These are phyloP conservation scores for Corythornis cristatus DNA, from an alignment of 2,113 vertebrate genomes.

Conservation along the genomic window DNA sequence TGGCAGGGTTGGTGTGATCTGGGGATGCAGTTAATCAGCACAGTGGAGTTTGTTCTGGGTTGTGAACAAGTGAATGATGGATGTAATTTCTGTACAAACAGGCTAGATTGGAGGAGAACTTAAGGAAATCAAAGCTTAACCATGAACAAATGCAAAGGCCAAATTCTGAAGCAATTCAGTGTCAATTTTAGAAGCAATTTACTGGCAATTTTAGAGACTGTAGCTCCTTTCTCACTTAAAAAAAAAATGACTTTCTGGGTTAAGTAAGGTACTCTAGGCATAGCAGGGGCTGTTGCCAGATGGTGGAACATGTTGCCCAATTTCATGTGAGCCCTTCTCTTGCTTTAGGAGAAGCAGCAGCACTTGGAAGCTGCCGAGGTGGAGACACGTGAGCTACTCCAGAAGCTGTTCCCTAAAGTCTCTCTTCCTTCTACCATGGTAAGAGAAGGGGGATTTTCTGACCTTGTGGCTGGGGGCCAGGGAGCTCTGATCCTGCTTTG, in stretches of 20 bases:
- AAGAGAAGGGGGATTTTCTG: slow-evolving; percentile 31
- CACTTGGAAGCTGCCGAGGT: slow-evolving; percentile 81
- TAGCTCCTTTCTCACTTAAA: background rate
- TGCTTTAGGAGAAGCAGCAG: slow-evolving; percentile 86
- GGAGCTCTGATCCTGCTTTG: background rate
- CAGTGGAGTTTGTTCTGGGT: background rate
- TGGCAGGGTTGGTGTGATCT: background rate
- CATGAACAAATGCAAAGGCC: background rate
- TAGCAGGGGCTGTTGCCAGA: background rate
- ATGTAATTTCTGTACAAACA: background rate
- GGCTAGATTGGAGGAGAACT: background rate
- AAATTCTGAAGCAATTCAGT: background rate
- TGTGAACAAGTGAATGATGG: background rate
- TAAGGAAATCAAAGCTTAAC: background rate
- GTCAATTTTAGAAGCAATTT: background rate
- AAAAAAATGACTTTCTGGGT: background rate
- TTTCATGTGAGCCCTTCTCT: background rate
- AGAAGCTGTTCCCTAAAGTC: slow-evolving; percentile 90
- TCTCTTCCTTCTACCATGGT: slow-evolving; percentile 86
- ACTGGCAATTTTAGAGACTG: background rate
- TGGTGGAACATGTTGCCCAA: accelerated
- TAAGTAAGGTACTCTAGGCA: background rate
- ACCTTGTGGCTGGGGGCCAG: background rate
- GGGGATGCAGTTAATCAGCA: background rate
- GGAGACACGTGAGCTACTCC: slow-evolving; percentile 85